Conservation (phyloP, 2,888 invertebrate species). For the Drosophila fungiperda region DNA sequence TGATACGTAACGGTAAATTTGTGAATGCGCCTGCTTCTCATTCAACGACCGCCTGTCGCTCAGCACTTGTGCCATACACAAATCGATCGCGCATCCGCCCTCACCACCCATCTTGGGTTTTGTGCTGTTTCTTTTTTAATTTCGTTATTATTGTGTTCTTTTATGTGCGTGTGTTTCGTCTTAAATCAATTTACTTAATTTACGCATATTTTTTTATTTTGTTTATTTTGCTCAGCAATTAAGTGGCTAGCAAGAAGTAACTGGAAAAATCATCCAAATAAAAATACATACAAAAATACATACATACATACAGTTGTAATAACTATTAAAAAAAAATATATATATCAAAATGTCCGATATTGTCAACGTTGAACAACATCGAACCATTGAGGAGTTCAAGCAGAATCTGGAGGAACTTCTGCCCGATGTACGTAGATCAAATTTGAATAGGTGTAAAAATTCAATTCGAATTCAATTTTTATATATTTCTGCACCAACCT, state of each 20-base stretch:
- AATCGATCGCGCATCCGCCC: slow-evolving; percentile 32
- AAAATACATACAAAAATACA: slow-evolving; percentile 13
- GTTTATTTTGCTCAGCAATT: slow-evolving; percentile 54
- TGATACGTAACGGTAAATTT: slow-evolving; percentile 47
- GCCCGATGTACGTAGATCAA: slow-evolving; percentile 78
- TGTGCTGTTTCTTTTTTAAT: slow-evolving; percentile 7
- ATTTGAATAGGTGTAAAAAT: neutral
- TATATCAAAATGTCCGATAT: slow-evolving; percentile 80
- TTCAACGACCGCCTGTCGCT: slow-evolving; percentile 29
- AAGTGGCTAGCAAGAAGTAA: slow-evolving; percentile 37
- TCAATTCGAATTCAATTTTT: slow-evolving; percentile 11
- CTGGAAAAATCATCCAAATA: slow-evolving; percentile 18
- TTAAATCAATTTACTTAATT: slow-evolving; percentile 54
- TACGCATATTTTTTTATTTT: slow-evolving; percentile 41
- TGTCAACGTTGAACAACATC: slow-evolving; percentile 78
- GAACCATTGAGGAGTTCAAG: slow-evolving; percentile 80
- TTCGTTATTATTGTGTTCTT: slow-evolving; percentile 1
- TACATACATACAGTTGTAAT: neutral
- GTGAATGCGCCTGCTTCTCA: neutral
- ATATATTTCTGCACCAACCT: neutral
- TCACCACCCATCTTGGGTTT: neutral
- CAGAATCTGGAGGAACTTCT: slow-evolving; percentile 79
- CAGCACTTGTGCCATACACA: slow-evolving; percentile 12
- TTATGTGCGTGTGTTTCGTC: slow-evolving; percentile 22
- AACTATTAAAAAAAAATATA: neutral